A percentile compares a stretch with the other conserved stretches of the same genome.
phyloP scores from a whole-genome alignment of 2,113 vertebrate genomes.

The Recurvirostra avosetta region DNA sequence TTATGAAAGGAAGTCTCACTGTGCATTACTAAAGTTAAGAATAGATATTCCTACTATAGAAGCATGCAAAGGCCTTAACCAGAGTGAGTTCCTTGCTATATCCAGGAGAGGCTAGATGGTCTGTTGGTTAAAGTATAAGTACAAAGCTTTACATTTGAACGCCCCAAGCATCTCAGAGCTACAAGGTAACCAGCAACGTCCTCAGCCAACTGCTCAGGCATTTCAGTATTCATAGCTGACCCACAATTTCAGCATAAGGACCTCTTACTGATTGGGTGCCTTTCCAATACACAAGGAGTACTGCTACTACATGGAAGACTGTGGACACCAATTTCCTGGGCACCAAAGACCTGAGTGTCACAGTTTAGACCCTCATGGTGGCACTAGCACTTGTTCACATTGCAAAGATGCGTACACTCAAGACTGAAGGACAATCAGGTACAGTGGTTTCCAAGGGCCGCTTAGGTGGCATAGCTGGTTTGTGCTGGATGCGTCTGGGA shows the following conservation, averaged over 20 bases:
- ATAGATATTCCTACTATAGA: neutral
- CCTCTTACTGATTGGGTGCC: neutral
- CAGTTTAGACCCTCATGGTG: fast-evolving
- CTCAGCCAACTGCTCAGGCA: neutral
- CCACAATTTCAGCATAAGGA: neutral
- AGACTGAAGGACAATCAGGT: neutral
- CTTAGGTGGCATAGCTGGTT: fast-evolving
- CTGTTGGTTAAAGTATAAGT: neutral
- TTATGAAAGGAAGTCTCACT: neutral
- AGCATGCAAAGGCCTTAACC: neutral
- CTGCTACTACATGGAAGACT: fast-evolving
- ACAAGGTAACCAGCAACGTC: neutral
- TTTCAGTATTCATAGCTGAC: neutral
- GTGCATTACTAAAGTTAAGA: neutral
- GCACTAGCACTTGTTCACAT: neutral
- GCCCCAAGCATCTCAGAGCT: neutral
- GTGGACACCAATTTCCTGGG: neutral
- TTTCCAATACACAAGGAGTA: neutral
- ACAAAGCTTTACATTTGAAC: neutral
- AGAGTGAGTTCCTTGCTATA: neutral
- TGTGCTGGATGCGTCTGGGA: neutral
- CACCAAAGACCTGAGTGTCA: neutral
- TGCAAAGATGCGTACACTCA: neutral
- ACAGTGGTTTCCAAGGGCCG: neutral
- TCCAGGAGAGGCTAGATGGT: neutral